These are phyloP conservation scores for Cryptocheilus praepositus DNA, from an alignment of 2,888 invertebrate genomes.

Conservation along the genomic window DNA sequence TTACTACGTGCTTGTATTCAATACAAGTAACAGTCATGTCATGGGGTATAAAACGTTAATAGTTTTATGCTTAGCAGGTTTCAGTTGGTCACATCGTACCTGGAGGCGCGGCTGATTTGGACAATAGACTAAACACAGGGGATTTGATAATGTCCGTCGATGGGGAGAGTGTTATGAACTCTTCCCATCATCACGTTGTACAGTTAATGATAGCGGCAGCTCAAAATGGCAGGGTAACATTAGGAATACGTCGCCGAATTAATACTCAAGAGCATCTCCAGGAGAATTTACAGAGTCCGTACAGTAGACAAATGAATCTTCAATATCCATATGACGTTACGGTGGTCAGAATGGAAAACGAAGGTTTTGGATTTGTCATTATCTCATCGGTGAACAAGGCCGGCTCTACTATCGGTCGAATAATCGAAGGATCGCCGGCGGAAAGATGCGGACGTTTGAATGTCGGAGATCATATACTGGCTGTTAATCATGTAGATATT, in stretches of 20 bases:
- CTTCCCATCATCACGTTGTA: conserved; percentile 95
- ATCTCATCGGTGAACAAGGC: conserved; percentile 95
- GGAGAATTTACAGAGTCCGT: conserved; percentile 72
- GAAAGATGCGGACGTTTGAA: conserved; percentile 92
- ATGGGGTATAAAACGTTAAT: conserved; percentile 36
- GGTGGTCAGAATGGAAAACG: conserved; percentile 91
- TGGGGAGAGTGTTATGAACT: conserved; percentile 87
- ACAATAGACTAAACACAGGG: conserved; percentile 92
- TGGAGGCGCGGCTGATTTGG: conserved; percentile 94
- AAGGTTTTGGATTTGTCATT: conserved; percentile 99
- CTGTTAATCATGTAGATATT: conserved; percentile 95
- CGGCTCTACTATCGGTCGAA: conserved; percentile 93
- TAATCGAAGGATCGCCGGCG: conserved; percentile 97
- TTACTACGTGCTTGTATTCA: conserved; percentile 1
- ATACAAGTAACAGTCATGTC: neutral
- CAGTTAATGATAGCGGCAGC: conserved; percentile 94
- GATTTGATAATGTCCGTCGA: conserved; percentile 97
- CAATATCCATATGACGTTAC: conserved; percentile 92
- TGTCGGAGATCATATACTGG: conserved; percentile 96
- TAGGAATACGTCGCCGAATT: conserved; percentile 82
- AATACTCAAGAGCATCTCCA: conserved; percentile 76
- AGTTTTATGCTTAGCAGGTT: conserved; percentile 77
- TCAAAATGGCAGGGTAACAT: conserved; percentile 88
- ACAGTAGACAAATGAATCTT: conserved; percentile 65
- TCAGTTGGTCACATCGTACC: conserved; percentile 98